phyloP scores from a whole-genome alignment of 2,888 invertebrate genomes.

The Autographa gamma region DNA sequence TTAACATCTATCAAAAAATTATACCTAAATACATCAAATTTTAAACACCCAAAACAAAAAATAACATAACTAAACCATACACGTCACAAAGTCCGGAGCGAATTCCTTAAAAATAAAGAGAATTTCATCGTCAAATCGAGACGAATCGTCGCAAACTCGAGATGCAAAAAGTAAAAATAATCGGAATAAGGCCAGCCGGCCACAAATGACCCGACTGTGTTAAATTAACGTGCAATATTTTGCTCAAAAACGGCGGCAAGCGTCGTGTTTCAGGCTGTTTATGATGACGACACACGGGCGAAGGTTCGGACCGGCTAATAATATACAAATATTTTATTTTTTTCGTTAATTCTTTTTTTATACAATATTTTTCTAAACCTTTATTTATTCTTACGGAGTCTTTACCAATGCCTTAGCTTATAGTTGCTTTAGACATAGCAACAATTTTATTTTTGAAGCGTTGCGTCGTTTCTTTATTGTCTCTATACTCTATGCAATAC shows the following conservation, averaged over 20 bases:
- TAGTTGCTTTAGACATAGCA: too few species aligned
- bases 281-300: constrained; percentile 72
- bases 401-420: too few species aligned
- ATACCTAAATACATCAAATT: constrained; percentile 12
- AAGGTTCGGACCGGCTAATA: constrained; percentile 50
- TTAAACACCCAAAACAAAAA: constrained; percentile 34
- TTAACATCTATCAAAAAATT: background rate
- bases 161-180: constrained; percentile 65
- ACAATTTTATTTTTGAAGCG: too few species aligned
- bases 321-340: constrained; percentile 19
- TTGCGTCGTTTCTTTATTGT: too few species aligned
- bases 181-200: constrained; percentile 62
- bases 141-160: constrained; percentile 71
- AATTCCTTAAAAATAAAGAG: constrained; percentile 59
- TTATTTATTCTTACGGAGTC: too few species aligned
- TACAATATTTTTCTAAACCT: background rate
- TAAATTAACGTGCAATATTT: constrained; percentile 89
- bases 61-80: constrained; percentile 33
- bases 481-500: too few species aligned
- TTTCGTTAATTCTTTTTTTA: too few species aligned
- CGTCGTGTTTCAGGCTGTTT: constrained; percentile 85
- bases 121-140: constrained; percentile 68
- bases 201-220: constrained; percentile 84
- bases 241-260: constrained; percentile 85
- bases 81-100: constrained; percentile 42